A percentile compares a stretch with the other conserved stretches of the same genome.
Conservation (phyloP, 2,888 invertebrate species). For the Sepiola atlantica region DNA sequence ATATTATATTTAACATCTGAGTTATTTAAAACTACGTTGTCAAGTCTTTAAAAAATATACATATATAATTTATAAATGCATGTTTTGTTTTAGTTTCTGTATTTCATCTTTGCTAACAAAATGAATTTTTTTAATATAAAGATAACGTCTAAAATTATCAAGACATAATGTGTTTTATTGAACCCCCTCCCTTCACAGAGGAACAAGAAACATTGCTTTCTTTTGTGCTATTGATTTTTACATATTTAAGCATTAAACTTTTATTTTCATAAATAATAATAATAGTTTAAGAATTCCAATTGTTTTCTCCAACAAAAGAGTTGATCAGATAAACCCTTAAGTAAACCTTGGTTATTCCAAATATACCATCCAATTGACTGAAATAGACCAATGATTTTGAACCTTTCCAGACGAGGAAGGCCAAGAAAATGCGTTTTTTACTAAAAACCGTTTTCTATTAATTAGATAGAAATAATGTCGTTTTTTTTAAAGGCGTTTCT, state of each 20-base stretch:
- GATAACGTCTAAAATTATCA: neutral
- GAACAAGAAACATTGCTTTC: neutral
- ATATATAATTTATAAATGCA: too few species aligned
- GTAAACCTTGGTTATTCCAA: neutral
- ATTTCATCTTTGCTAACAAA: neutral
- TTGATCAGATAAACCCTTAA: neutral
- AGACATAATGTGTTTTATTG: neutral
- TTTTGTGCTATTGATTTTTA: neutral
- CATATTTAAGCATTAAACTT: neutral
- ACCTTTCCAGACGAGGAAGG: neutral
- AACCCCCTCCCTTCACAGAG: neutral
- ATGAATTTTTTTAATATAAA: neutral
- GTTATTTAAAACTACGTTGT: too few species aligned
- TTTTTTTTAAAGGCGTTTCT: neutral
- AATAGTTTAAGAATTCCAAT: neutral
- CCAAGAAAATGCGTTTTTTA: constrained; percentile 24
- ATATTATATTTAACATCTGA: too few species aligned
- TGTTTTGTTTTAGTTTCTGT: neutral
- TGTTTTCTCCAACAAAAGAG: neutral
- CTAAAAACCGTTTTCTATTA: neutral
- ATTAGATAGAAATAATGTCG: neutral
- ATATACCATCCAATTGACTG: neutral
- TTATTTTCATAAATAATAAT: neutral
- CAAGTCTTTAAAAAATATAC: too few species aligned
- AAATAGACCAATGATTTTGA: neutral